Evolutionary conservation across 2,113 vertebrate genomes (phyloP).

Genomic region (Hippolais icterina): DNA sequence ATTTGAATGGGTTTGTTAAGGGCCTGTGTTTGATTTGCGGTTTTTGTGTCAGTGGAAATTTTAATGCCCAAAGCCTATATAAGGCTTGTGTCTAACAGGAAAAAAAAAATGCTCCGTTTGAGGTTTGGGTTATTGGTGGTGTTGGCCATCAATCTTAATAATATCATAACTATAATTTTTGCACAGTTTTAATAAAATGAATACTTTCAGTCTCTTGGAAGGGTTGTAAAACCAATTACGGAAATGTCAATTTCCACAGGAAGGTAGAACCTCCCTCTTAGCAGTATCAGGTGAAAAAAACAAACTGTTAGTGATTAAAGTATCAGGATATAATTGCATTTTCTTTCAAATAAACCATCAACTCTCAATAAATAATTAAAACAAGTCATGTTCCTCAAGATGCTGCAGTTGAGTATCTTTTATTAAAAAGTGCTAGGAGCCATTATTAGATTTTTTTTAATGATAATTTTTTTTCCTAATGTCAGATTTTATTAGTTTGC

Average conservation of each 20-base stretch:
- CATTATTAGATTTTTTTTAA: constrained; percentile 48
- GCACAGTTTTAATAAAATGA: constrained; percentile 21
- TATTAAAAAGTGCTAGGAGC: constrained; percentile 63
- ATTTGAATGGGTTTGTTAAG: neutral
- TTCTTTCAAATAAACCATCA: constrained; percentile 67
- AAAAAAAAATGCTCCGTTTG: neutral
- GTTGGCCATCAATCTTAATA: constrained; percentile 45
- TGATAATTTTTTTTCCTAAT: constrained; percentile 57
- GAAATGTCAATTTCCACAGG: constrained; percentile 60
- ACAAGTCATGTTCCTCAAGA: constrained; percentile 47
- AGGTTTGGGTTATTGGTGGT: neutral
- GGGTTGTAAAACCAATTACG: constrained; percentile 47
- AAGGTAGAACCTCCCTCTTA: constrained; percentile 56
- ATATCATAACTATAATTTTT: constrained; percentile 35
- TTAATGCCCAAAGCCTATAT: neutral
- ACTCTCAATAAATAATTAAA: constrained; percentile 72
- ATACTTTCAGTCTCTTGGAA: constrained; percentile 42
- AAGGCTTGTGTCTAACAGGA: neutral
- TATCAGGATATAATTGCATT: constrained; percentile 66
- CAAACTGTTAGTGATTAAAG: constrained; percentile 67
- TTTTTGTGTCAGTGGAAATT: neutral
- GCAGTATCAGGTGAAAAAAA: constrained; percentile 51
- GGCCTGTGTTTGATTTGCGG: neutral
- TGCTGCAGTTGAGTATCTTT: constrained; percentile 48
- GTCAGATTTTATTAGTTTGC: constrained; percentile 54